Evolutionary conservation across 2,797 vertebrate species (phyloP).

Genomic region (Bucorvus abyssinicus): DNA sequence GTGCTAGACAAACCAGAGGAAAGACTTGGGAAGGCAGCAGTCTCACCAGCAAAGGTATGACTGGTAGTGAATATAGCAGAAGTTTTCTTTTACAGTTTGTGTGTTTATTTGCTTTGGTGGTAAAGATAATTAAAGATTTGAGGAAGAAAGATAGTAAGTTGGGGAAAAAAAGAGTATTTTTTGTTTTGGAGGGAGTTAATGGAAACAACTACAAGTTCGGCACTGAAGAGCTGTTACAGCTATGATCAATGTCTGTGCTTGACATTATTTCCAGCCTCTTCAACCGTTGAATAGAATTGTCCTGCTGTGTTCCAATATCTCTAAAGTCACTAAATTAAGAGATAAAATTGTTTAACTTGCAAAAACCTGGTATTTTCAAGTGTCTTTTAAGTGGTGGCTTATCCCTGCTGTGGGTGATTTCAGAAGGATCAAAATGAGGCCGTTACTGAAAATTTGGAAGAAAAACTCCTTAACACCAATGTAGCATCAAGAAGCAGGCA

Average conservation of each 20-base stretch:
- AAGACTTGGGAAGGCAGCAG: slow-evolving; percentile 1
- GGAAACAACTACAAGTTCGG: background rate
- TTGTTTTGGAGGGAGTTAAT: background rate
- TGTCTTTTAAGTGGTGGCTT: background rate
- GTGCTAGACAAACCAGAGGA: slow-evolving; percentile 42
- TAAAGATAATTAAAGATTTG: background rate
- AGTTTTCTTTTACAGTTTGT: background rate
- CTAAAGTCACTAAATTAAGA: background rate
- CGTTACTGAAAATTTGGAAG: no score
- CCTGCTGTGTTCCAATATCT: background rate
- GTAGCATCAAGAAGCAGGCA: no score
- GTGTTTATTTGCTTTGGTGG: background rate
- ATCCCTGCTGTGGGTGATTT: background rate
- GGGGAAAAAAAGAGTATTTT: rapidly evolving
- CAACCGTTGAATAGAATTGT: background rate
- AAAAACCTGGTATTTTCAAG: background rate
- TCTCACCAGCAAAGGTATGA: slow-evolving; percentile 78
- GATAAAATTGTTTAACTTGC: background rate
- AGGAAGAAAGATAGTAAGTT: background rate
- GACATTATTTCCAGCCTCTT: background rate
- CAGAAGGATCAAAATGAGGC: background rate
- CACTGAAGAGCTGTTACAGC: rapidly evolving
- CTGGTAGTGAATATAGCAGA: background rate
- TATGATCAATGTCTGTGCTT: background rate
- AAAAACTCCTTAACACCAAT: no score